phyloP scores from a whole-genome alignment of 2,888 invertebrate genomes.

The Amphipoea lucens region DNA sequence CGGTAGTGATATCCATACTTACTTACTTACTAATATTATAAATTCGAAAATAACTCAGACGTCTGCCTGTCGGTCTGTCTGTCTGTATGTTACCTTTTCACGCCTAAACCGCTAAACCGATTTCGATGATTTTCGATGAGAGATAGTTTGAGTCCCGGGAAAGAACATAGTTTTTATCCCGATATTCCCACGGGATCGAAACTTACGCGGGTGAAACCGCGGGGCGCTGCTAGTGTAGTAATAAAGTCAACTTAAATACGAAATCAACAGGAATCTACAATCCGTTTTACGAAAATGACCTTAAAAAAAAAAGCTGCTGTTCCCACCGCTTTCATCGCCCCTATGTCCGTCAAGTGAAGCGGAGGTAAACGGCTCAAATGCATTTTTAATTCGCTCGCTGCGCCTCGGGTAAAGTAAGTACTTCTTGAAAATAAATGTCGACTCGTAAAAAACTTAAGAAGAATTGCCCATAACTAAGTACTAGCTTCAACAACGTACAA shows the following conservation, averaged over 20 bases:
- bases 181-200: no score
- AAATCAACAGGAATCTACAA: background rate
- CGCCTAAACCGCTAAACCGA: no score
- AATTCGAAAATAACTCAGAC: no score
- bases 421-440: slow-evolving; percentile 63
- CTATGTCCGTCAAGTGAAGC: slow-evolving; percentile 36
- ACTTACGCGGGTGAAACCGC: no score
- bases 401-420: slow-evolving; percentile 59
- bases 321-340: slow-evolving; percentile 1
- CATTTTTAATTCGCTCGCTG: slow-evolving; percentile 72
- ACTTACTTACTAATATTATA: no score
- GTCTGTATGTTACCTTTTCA: no score
- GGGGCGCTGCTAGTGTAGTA: no score
- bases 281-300: background rate
- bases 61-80: no score
- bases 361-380: slow-evolving; percentile 69
- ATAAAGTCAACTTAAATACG: background rate
- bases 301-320: background rate
- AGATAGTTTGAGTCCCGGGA: no score
- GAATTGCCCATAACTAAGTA: slow-evolving; percentile 47
- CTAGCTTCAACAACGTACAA: slow-evolving; percentile 20
- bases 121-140: no score
- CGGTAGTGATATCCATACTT: background rate
- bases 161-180: no score
- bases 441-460: slow-evolving; percentile 63